Percentiles rank a stretch among this genome's conserved stretches.
These are phyloP conservation scores for Poeciliopsis occidentalis DNA, from an alignment of 2,113 vertebrate species.

Conservation along the genomic window DNA sequence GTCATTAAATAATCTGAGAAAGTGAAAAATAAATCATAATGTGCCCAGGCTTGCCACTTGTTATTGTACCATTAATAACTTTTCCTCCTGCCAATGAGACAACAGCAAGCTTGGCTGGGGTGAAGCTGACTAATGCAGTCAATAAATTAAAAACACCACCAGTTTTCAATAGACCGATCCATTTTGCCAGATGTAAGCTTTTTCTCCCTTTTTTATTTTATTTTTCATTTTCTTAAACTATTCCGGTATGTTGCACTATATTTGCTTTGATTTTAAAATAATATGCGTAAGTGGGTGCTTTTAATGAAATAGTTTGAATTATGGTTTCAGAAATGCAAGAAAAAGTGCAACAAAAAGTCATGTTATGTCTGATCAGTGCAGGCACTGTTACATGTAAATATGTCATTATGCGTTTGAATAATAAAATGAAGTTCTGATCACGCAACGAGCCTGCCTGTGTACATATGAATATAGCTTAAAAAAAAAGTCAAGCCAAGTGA, in stretches of 20 bases:
- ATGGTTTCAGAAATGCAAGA: background rate
- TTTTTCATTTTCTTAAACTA: too few species aligned
- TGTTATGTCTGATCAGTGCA: background rate
- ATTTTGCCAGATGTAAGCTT: slow-evolving; percentile 51
- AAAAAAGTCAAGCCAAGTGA: slow-evolving; percentile 42
- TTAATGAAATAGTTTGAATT: too few species aligned
- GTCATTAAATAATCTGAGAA: slow-evolving; percentile 80
- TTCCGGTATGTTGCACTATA: background rate
- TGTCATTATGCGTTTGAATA: background rate
- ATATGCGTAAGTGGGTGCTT: too few species aligned
- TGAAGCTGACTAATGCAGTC: slow-evolving; percentile 69
- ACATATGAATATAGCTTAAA: slow-evolving; percentile 31
- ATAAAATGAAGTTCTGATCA: too few species aligned
- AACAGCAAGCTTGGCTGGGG: slow-evolving; percentile 61
- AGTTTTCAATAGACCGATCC: slow-evolving; percentile 59
- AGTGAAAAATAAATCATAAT: slow-evolving; percentile 73
- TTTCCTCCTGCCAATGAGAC: slow-evolving; percentile 70
- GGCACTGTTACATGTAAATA: background rate
- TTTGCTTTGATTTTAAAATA: background rate
- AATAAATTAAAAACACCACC: slow-evolving; percentile 70
- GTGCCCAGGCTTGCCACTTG: slow-evolving; percentile 76
- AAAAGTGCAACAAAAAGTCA: background rate
- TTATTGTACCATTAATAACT: slow-evolving; percentile 82
- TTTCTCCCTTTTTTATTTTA: background rate
- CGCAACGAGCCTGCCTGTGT: background rate